Base-by-base conservation (phyloP, 2,888 invertebrate genomes). In the Desoria tigrina region DNA sequence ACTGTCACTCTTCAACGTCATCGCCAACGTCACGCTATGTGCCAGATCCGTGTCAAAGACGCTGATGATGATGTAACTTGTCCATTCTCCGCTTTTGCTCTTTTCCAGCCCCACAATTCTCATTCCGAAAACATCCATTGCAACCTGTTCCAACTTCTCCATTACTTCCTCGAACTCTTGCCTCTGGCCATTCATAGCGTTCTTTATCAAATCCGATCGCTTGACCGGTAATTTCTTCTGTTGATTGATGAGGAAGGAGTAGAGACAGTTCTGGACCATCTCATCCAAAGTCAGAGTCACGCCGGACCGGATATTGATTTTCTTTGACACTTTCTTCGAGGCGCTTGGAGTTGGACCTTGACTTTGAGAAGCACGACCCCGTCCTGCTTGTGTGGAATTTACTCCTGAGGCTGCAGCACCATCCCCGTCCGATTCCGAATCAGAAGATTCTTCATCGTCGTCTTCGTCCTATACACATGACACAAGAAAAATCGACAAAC, bases 211-310 rank as follows among this genome's bases (percentile, higher is more conserved):
- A 24, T 76, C 75, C 1, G 67, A 42, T 24, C 71, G 54, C 42
- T 76, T 76, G 2, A 72, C 61, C 1, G 75, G 75, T 26, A 68
- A 21, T 42, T 72, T 73, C 61, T 73, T 72, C 23, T 71, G 66
- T 26, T 76, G 74, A 42, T 50, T 53, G 6, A 74, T 53, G 1
- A 76, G 63, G 39, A 74, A 61, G 21, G 73, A 74, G 54, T 69
- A 50, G 2, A 76, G 28, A 45, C 66, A 50, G 54, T 69, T 73
- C 28, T 68, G 68, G 16, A 74, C 59, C 75, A 75, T 73, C 56
- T 75, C 68, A n/a, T 74, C 73, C n/a, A 68, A 27, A 0, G 62
- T 51, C 11, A 63, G 24, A 1, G 63, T 42, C 1, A 66, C 66
- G 21, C 61, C 65, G 3, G 63, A 23, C 39, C 24, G 11, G 21